A percentile compares a stretch with the other conserved stretches of the same genome.
Evolutionary conservation across 2,888 invertebrate species (phyloP).

Genomic region (Archaeoteleia sp.): DNA sequence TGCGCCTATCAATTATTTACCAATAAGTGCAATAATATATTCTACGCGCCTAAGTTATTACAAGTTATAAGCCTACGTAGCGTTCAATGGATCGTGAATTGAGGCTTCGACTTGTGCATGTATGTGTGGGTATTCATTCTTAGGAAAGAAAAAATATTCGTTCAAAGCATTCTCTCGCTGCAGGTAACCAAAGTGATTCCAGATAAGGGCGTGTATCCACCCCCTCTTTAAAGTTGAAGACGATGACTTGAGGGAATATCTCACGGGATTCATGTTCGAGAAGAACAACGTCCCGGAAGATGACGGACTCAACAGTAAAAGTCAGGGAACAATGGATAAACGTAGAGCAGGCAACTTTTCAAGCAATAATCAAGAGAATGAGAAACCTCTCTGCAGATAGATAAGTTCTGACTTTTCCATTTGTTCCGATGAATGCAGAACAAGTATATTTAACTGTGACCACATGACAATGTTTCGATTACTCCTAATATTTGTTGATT

Average conservation of each 20-base stretch:
- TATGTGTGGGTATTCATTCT: constrained; percentile 23
- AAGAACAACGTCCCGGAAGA: constrained; percentile 58
- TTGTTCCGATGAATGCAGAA: constrained; percentile 20
- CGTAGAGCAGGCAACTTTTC: constrained; percentile 67
- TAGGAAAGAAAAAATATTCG: constrained; percentile 12
- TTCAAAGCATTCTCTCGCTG: constrained; percentile 40
- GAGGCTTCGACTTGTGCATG: constrained; percentile 2
- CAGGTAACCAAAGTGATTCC: constrained; percentile 48
- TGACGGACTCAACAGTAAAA: constrained; percentile 70
- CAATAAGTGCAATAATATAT: constrained; percentile 29
- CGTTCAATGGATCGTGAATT: constrained; percentile 18
- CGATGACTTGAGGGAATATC: constrained; percentile 58
- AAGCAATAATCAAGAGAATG: constrained; percentile 51
- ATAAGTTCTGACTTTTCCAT: constrained; percentile 17
- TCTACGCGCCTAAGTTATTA: constrained; percentile 17
- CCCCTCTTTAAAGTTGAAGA: constrained; percentile 54
- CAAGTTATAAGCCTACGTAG: constrained; percentile 9
- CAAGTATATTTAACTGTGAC: not conserved
- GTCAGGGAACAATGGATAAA: constrained; percentile 69
- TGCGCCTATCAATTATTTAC: constrained; percentile 28
- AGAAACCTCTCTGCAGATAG: constrained; percentile 35
- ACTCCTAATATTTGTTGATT: no score
- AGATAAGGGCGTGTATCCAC: constrained; percentile 53
- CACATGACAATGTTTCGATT: no score
- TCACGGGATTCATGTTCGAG: constrained; percentile 48